Conservation (phyloP, 2,888 invertebrate species). For the Asteroscopus sphinx region DNA sequence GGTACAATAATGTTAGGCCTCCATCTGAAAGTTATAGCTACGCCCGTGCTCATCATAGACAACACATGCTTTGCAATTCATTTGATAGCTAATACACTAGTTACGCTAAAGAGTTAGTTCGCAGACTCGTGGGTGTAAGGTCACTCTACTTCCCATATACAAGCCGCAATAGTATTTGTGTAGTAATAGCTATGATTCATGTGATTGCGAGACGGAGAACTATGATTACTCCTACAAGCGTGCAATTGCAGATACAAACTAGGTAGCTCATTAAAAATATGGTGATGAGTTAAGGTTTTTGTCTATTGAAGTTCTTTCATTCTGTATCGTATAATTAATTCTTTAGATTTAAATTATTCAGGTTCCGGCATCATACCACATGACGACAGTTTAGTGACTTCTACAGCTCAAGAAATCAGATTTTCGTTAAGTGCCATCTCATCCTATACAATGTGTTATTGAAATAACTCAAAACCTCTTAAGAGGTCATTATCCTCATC, state of each 20-base stretch:
- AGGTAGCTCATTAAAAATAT: constrained; percentile 5
- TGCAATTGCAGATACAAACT: constrained; percentile 18
- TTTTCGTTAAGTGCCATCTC: too few relatives aligned
- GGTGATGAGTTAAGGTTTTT: neutral
- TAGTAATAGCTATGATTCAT: constrained; percentile 53
- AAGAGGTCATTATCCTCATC: too few relatives aligned
- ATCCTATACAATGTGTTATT: too few relatives aligned
- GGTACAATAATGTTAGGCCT: too few relatives aligned
- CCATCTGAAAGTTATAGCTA: too few relatives aligned
- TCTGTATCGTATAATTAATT: too few relatives aligned
- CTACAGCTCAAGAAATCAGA: too few relatives aligned
- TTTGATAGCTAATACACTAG: constrained; percentile 9
- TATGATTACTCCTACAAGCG: constrained; percentile 49
- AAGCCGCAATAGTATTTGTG: constrained; percentile 44
- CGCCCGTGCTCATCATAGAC: neutral
- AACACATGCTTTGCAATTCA: neutral
- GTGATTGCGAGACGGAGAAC: constrained; percentile 41
- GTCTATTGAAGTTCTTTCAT: too few relatives aligned
- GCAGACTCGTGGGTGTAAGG: constrained; percentile 38
- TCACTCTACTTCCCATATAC: constrained; percentile 40
- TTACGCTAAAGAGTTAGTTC: constrained; percentile 14
- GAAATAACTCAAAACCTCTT: too few relatives aligned
- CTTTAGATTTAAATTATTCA: too few relatives aligned
- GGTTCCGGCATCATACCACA: too few relatives aligned
- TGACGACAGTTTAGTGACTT: too few relatives aligned